These are phyloP conservation scores for Lethenteron reissneri DNA, from an alignment of 2,113 vertebrate species.

Conservation along the genomic window DNA sequence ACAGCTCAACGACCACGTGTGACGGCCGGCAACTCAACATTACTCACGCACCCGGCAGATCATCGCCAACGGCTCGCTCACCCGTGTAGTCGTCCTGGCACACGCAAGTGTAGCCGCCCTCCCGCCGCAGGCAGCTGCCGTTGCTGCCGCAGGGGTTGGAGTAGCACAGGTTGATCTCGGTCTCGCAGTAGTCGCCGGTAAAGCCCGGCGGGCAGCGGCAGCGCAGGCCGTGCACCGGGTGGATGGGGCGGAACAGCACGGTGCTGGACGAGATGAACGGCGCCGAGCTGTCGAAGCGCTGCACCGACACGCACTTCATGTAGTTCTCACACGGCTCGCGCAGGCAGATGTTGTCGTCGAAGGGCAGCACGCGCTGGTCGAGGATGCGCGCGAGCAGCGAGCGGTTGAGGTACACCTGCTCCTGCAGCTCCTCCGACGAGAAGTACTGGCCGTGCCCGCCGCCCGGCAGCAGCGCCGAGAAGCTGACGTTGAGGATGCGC, in stretches of 20 bases:
- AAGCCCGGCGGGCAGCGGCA: slow-evolving; percentile 88
- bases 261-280: slow-evolving; percentile 77
- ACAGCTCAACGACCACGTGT: background rate
- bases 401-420: slow-evolving; percentile 85
- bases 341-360: slow-evolving; percentile 90
- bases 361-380: slow-evolving; percentile 79
- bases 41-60: background rate
- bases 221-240: slow-evolving; percentile 70
- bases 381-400: slow-evolving; percentile 54
- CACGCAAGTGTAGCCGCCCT: slow-evolving; percentile 75
- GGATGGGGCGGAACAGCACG: slow-evolving; percentile 83
- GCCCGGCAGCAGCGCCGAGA: slow-evolving; percentile 50
- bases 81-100: slow-evolving; percentile 72
- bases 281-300: slow-evolving; percentile 83
- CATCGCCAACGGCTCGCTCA: slow-evolving; percentile 20
- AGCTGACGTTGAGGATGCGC: slow-evolving; percentile 66
- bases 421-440: slow-evolving; percentile 86
- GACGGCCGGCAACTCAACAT: background rate
- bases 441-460: slow-evolving; percentile 31
- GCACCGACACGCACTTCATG: slow-evolving; percentile 96
- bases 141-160: slow-evolving; percentile 81
- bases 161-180: slow-evolving; percentile 90
- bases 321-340: slow-evolving; percentile 97
- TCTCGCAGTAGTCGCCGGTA: slow-evolving; percentile 90
- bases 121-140: slow-evolving; percentile 55